phyloP scores from a whole-genome alignment of 2,888 invertebrate species.

The Plebejus argus region DNA sequence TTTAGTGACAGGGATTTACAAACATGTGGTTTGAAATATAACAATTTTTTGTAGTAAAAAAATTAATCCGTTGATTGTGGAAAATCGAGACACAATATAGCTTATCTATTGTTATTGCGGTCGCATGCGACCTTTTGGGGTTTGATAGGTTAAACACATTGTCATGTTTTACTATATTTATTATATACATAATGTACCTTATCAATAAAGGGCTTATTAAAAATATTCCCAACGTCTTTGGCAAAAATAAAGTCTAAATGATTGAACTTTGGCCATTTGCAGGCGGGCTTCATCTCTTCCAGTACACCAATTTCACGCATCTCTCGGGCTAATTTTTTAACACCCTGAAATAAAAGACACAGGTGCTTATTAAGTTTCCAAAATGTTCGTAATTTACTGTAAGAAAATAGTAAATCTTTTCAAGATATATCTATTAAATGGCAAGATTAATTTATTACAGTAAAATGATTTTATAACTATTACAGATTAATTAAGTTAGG shows the following conservation, averaged over 20 bases:
- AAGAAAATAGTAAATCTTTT: not conserved
- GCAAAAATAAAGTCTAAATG: conserved; percentile 72
- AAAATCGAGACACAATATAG: too few species aligned
- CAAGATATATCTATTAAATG: not conserved
- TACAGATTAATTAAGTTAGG: not conserved
- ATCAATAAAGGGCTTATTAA: conserved; percentile 61
- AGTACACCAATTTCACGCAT: conserved; percentile 57
- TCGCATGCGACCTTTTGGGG: too few species aligned
- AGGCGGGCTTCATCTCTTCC: conserved; percentile 55
- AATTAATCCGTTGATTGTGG: too few species aligned
- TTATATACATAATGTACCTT: conserved; percentile 56
- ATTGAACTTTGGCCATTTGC: conserved; percentile 71
- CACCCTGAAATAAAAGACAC: conserved; percentile 56
- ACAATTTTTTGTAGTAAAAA: not conserved
- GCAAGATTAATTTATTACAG: not conserved
- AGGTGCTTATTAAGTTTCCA: not conserved
- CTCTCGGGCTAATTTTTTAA: conserved; percentile 57
- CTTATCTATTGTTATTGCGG: too few species aligned
- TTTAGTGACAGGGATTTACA: not conserved
- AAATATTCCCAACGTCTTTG: conserved; percentile 62
- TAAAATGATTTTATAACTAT: not conserved
- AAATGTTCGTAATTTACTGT: not conserved
- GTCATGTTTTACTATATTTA: conserved; percentile 55
- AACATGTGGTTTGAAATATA: not conserved
- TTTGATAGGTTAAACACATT: conserved; percentile 18